A percentile compares a stretch with the other conserved stretches of the same genome.
Evolutionary conservation across 2,113 vertebrate species (phyloP).

Genomic region (Callaeas wilsoni): DNA sequence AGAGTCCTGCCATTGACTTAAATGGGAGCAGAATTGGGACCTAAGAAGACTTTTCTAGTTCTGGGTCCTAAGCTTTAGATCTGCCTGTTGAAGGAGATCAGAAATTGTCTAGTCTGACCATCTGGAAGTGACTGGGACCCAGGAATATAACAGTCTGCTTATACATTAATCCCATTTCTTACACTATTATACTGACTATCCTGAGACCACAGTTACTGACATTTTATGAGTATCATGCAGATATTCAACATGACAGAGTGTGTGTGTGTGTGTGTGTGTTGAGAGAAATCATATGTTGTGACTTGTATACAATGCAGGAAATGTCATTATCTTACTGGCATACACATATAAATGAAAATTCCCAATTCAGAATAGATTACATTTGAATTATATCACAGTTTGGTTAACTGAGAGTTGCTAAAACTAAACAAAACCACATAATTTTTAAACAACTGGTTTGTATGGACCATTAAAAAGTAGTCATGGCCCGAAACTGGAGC

Average conservation of each 20-base stretch:
- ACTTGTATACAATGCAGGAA: not conserved
- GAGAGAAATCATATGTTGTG: not conserved
- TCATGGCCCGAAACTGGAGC: not conserved
- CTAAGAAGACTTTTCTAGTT: constrained; percentile 28
- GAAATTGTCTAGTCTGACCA: not conserved
- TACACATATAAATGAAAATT: not conserved
- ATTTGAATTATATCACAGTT: not conserved
- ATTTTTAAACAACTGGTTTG: not conserved
- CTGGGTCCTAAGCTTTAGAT: constrained; percentile 15
- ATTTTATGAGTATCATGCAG: not conserved
- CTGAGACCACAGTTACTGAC: not conserved
- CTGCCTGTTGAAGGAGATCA: constrained; percentile 21
- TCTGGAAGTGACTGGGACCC: not conserved
- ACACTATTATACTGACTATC: not conserved
- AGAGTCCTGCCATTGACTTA: constrained; percentile 59
- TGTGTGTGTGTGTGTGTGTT: not conserved
- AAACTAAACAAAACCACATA: not conserved
- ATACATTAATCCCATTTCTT: not conserved
- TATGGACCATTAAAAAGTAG: not conserved
- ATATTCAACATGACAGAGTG: not conserved
- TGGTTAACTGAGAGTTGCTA: not conserved
- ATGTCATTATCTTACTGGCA: not conserved
- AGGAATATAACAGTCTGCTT: not conserved
- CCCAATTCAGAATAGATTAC: not conserved
- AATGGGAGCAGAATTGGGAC: constrained; percentile 62